Percentiles rank a stretch among this genome's conserved stretches.
phyloP scores from a whole-genome alignment of 1,140 invertebrate genomes.

The Akabosia matsudoensis region DNA sequence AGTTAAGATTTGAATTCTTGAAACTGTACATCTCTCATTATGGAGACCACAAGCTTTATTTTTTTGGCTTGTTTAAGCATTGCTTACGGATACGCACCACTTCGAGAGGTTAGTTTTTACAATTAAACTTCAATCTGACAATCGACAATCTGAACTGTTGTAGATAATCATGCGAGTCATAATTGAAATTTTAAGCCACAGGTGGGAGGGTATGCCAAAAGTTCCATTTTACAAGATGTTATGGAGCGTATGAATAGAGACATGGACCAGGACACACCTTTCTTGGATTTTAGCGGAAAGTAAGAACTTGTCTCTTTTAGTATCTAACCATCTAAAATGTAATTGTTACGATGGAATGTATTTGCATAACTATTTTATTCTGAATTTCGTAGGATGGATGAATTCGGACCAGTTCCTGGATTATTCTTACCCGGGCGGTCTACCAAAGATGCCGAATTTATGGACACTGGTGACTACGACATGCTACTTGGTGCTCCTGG shows the following conservation, averaged over 20 bases:
- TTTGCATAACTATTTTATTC: background rate
- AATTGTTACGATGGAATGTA: background rate
- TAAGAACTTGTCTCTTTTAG: conserved; percentile 11
- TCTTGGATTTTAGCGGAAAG: conserved; percentile 40
- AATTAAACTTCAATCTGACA: background rate
- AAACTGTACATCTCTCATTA: too few species aligned
- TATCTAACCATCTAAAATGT: background rate
- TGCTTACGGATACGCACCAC: conserved; percentile 40
- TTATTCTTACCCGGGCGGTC: conserved; percentile 55
- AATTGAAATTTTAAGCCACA: conserved; percentile 30
- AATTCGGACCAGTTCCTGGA: conserved; percentile 27
- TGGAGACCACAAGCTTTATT: conserved; percentile 9
- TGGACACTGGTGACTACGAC: conserved; percentile 63
- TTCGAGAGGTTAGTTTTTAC: conserved; percentile 40
- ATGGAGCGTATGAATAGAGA: conserved; percentile 42
- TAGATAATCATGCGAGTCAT: too few species aligned
- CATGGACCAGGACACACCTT: conserved; percentile 35
- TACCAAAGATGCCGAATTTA: conserved; percentile 57
- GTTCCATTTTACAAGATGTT: conserved; percentile 43
- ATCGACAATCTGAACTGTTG: background rate
- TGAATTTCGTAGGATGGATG: conserved; percentile 32
- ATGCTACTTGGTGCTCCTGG: conserved; percentile 54
- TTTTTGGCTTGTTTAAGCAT: background rate
- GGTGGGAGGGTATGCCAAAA: conserved; percentile 28
- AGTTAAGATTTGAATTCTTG: too few species aligned